A percentile compares a stretch with the other conserved stretches of the same genome.
Conservation (phyloP, 2,888 invertebrate species). For the Tipula helvola region DNA sequence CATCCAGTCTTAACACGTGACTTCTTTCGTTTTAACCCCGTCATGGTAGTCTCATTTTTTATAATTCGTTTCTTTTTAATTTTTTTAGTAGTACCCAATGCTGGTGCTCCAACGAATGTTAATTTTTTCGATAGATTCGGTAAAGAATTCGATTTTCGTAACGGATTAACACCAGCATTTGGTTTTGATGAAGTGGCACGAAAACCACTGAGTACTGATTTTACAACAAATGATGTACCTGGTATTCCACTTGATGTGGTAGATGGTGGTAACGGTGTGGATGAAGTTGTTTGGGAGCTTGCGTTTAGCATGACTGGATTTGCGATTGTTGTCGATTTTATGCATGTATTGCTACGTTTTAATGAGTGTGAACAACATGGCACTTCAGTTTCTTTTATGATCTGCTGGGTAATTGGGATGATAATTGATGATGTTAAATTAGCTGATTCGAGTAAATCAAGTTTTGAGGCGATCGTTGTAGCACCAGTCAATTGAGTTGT, state of each 20-base stretch:
- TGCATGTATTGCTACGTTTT: background rate
- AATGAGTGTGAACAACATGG: background rate
- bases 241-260: background rate
- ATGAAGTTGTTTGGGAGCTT: background rate
- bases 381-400: background rate
- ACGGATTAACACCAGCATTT: background rate
- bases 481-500: background rate
- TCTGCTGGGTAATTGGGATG: background rate
- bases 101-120: background rate
- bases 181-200: background rate
- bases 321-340: background rate
- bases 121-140: background rate
- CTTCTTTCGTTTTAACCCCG: background rate
- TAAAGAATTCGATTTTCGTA: background rate
- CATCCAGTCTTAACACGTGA: background rate
- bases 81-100: background rate
- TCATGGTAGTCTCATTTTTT: background rate
- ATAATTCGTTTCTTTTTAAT: conserved; percentile 10
- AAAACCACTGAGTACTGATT: background rate
- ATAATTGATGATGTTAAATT: background rate
- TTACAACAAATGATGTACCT: background rate
- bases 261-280: background rate
- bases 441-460: background rate
- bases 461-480: background rate
- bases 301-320: background rate